Evolutionary conservation across 2,113 vertebrate genomes (phyloP).

Genomic region (Cephalopholis sonnerati): DNA sequence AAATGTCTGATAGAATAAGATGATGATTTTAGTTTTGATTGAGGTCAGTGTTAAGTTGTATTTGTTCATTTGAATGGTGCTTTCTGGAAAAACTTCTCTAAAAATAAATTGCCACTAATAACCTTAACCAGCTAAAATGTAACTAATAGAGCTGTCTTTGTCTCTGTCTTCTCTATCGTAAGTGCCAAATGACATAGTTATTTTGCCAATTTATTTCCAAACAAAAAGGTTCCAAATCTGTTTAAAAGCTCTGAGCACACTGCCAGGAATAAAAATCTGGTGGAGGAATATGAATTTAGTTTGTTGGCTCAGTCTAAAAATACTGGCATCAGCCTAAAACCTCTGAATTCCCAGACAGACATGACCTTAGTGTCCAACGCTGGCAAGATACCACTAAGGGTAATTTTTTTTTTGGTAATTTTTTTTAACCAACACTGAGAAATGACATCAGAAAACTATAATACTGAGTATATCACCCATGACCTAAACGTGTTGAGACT

Average conservation of each 20-base stretch:
- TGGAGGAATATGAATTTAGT: conserved; percentile 1
- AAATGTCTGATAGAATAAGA: too few relatives aligned
- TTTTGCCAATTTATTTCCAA: background rate
- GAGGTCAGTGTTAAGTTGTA: too few relatives aligned
- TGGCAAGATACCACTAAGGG: background rate
- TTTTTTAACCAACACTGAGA: background rate
- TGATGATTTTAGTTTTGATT: too few relatives aligned
- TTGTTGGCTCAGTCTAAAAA: background rate
- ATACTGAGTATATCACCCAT: conserved; percentile 6
- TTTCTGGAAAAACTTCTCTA: background rate
- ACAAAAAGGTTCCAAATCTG: background rate
- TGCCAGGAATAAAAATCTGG: background rate
- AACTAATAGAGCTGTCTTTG: background rate
- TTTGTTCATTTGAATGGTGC: too few relatives aligned
- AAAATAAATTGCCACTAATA: background rate
- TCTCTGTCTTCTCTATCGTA: background rate
- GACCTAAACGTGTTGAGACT: conserved; percentile 22
- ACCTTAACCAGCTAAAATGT: background rate
- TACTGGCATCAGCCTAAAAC: background rate
- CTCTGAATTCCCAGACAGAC: background rate
- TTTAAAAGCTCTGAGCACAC: background rate
- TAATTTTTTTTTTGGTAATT: background rate
- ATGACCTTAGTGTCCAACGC: background rate
- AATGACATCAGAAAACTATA: background rate
- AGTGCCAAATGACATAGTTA: background rate